Percentiles rank a stretch among this genome's conserved stretches.
Evolutionary conservation across 2,888 invertebrate species (phyloP).

Genomic region (Patella ulyssiponensis): DNA sequence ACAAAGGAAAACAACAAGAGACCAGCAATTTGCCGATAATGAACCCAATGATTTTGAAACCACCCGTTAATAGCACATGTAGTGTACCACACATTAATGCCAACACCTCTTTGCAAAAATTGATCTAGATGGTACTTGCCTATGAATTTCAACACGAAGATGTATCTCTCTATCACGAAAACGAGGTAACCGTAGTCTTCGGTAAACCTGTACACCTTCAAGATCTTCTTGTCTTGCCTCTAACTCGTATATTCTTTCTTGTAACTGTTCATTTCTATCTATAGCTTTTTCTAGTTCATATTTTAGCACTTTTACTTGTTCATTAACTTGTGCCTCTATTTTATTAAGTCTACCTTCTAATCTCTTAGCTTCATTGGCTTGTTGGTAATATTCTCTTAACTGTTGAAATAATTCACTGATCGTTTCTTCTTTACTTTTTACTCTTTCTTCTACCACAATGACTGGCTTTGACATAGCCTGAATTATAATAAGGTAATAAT

Average conservation of each 20-base stretch:
- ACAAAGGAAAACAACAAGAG: no score
- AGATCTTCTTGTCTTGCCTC: conserved; percentile 7
- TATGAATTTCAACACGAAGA: neutral
- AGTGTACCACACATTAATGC: no score
- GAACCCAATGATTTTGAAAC: no score
- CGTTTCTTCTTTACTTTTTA: conserved; percentile 8
- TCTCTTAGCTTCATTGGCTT: neutral
- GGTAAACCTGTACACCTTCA: neutral
- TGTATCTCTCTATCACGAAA: neutral
- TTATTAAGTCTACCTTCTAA: neutral
- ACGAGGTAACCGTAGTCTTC: neutral
- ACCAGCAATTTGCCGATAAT: no score
- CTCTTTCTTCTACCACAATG: neutral
- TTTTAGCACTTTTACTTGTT: conserved; percentile 4
- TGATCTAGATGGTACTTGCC: neutral
- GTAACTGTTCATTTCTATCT: conserved; percentile 10
- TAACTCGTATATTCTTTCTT: neutral
- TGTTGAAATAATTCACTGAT: conserved; percentile 7
- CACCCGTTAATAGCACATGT: no score
- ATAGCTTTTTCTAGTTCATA: conserved; percentile 8
- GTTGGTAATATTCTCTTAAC: neutral
- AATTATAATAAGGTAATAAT: no score
- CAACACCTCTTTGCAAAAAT: no score
- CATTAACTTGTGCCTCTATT: conserved; percentile 1
- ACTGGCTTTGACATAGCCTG: neutral